Evolutionary conservation across 2,113 vertebrate species (phyloP).

Genomic region (Mirounga angustirostris): DNA sequence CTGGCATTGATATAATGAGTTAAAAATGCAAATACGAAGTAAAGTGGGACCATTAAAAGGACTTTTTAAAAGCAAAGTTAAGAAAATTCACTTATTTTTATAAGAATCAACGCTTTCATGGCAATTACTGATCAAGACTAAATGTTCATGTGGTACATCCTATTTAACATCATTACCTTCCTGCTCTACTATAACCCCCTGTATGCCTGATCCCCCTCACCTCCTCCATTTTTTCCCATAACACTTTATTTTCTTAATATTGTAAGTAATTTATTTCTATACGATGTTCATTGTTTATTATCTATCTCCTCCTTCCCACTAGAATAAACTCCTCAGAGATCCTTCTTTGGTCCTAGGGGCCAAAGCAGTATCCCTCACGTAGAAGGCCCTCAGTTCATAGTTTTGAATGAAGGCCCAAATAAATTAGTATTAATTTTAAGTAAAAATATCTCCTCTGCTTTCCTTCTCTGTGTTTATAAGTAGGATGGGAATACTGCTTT

Average conservation of each 20-base stretch:
- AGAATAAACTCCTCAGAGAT: neutral
- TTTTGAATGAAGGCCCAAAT: neutral
- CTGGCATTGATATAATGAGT: neutral
- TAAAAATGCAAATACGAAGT: neutral
- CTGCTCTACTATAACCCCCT: neutral
- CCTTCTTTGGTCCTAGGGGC: neutral
- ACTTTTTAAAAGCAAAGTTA: neutral
- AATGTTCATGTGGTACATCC: neutral
- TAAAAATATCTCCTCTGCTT: neutral
- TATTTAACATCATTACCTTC: neutral
- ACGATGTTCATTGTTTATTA: neutral
- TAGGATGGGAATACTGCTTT: neutral
- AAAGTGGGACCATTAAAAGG: neutral
- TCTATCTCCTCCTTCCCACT: neutral
- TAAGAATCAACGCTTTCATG: neutral
- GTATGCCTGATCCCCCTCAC: accelerated
- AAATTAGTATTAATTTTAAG: neutral
- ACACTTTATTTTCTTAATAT: neutral
- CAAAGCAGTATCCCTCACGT: neutral
- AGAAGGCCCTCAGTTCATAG: neutral
- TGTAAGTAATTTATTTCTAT: neutral
- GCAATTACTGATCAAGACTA: neutral
- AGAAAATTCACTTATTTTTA: neutral
- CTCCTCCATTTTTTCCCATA: neutral
- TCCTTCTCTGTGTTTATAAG: neutral